Evolutionary conservation across 2,888 invertebrate species (phyloP).

Genomic region (Rhorus exstirpatorius): DNA sequence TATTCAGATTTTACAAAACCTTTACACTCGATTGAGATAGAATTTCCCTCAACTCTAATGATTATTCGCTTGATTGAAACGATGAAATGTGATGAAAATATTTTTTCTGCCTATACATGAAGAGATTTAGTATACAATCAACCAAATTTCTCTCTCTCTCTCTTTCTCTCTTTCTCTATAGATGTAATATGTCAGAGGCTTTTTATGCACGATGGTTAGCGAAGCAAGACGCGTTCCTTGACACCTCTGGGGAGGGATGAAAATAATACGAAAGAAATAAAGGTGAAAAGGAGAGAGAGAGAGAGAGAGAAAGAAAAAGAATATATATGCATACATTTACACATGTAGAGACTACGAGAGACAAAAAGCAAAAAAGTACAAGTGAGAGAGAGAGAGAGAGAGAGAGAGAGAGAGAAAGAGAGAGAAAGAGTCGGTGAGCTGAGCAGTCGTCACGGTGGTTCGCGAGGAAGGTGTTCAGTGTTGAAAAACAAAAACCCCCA

Average conservation of each 20-base stretch:
- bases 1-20: too few species aligned
- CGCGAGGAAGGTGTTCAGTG: conserved; percentile 59
- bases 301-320: too few species aligned
- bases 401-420: conserved; percentile 44
- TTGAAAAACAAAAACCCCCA: conserved; percentile 48
- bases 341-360: conserved; percentile 37
- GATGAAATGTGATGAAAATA: too few species aligned
- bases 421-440: conserved; percentile 59
- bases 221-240: conserved; percentile 57
- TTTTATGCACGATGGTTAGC: conserved; percentile 62
- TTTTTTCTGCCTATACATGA: too few species aligned
- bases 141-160: too few species aligned
- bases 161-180: neutral
- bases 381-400: conserved; percentile 53
- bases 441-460: conserved; percentile 69
- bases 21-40: too few species aligned
- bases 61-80: too few species aligned
- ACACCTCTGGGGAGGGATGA: conserved; percentile 52
- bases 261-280: conserved; percentile 62
- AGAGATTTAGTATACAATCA: too few species aligned
- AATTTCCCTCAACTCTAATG: too few species aligned
- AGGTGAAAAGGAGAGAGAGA: conserved; percentile 30
- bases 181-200: conserved; percentile 51
- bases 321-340: conserved; percentile 30
- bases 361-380: conserved; percentile 21